Base-by-base conservation (phyloP, 2,888 invertebrate species). In the Apamea crenata region DNA sequence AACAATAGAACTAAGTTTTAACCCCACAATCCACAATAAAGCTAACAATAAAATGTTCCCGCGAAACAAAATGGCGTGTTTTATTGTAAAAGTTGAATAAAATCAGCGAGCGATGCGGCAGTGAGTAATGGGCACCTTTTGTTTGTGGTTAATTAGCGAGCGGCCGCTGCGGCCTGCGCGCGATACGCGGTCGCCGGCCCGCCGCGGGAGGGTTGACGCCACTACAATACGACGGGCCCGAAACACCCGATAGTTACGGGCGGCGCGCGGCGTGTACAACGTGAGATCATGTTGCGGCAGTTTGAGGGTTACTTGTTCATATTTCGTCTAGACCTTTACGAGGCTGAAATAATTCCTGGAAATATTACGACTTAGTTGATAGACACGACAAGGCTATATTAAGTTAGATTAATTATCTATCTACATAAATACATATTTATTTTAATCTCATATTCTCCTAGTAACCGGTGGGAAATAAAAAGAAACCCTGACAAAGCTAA, bases 81-180 rank as follows among this genome's bases (percentile, higher is more conserved):
- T 87, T 84, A 87, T 88, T 87, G 83, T 87, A 82, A 87, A 90
- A 88, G 84, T 89, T 87, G 84, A 87, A 87, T 87, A 87, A 89
- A 88, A 89, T 90, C 88, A 91, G 83, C 79, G 85, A 82, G 90
- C 86, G 85, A 89, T 82, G 88, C 87, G 84, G 87, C 85, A 75
- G 44, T 88, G 90, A 89, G 88, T 91, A 91, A 91, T 91, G 88
- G 90, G 80, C 79, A 86, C 83, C 89, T 88, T 91, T 92, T 91
- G 92, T 92, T 90, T 91, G 91, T 81, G 90, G 92, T 90, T 91
- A 91, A 92, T 92, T 91, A 92, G 88, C 88, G 89, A 87, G 84
- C 86, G 88, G 77, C 74, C 82, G 83, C 76, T 76, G 79, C 78
- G 87, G 84, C 79, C 79, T 70, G 85, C 82, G 81, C 78, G 74